Evolutionary conservation across 2,888 invertebrate species (phyloP), one percentile per base, ranked within the genome.

Genomic region (Zelleria hepariella): DNA sequence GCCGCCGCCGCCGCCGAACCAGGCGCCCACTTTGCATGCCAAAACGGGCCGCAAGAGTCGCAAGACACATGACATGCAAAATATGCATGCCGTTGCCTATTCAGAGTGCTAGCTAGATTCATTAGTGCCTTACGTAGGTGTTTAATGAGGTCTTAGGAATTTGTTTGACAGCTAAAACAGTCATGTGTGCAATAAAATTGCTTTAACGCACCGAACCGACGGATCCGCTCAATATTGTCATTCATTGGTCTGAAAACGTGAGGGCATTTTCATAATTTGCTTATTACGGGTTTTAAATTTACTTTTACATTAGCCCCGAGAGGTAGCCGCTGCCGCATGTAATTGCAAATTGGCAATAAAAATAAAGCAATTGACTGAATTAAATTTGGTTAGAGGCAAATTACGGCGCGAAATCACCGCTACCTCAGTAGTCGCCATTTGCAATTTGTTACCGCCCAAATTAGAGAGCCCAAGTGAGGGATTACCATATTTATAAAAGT

Each of bases 331-430:
- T 66, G 65, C 66, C 32, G 68, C 71, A 65, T 70, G 70, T 72
- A 72, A 73, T 73, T 69, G 68, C 64, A 73, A 75, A 75, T 74
- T 70, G 70, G 61, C 67, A 64, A 68, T 73, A 71, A 73, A 71
- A 69, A 67, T 68, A 70, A 68, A 71, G 64, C 67, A 70, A 71
- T 68, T 65, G 67, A 66, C 67, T 60, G 62, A 61, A 48, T 57
- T 65, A 55, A 68, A 62, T 62, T 62, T 60, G 56, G 62, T 59
- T 66, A 65, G 65, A 66, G 63, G 53, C 26, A 64, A 66, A 65
- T 67, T 68, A 62, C 63, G 68, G 68, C 49, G 58, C 57, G 60
- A 52, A 60, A 54, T 68, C 66, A 66, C 65, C 67, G 77, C 72
- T 75, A 71, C 74, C 66, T 67, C 72, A 75, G 75, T 63, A 77